Evolutionary conservation across 2,888 invertebrate species (phyloP).

Genomic region (Mythimna albipuncta): DNA sequence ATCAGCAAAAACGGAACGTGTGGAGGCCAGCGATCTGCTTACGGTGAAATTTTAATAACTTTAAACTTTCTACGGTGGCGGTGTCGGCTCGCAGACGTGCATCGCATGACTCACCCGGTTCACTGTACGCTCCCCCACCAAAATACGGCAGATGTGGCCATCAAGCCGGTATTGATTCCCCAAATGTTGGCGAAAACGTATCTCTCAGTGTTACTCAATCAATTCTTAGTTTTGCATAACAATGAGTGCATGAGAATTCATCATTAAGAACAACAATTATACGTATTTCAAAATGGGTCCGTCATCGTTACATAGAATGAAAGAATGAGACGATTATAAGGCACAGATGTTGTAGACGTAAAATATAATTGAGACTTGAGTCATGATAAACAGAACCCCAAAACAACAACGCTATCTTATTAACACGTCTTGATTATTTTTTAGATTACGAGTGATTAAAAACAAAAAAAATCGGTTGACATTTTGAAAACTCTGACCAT

Average conservation of each 20-base stretch:
- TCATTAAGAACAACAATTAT: slow-evolving; percentile 53
- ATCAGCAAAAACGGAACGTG: slow-evolving; percentile 78
- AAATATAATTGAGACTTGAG: slow-evolving; percentile 24
- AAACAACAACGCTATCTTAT: slow-evolving; percentile 32
- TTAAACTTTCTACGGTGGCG: slow-evolving; percentile 84
- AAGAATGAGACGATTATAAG: slow-evolving; percentile 38
- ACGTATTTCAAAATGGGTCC: slow-evolving; percentile 56
- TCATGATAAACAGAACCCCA: slow-evolving; percentile 30
- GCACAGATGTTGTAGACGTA: slow-evolving; percentile 26
- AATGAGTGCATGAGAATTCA: slow-evolving; percentile 58
- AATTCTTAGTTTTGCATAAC: slow-evolving; percentile 63
- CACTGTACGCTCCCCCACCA: slow-evolving; percentile 79
- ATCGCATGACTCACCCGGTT: slow-evolving; percentile 76
- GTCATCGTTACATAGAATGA: slow-evolving; percentile 42
- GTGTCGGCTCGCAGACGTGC: slow-evolving; percentile 69
- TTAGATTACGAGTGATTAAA: slow-evolving; percentile 50
- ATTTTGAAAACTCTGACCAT: slow-evolving; percentile 76
- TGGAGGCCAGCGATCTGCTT: slow-evolving; percentile 78
- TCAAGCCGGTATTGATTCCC: slow-evolving; percentile 70
- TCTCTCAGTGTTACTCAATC: slow-evolving; percentile 64
- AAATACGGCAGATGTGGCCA: slow-evolving; percentile 62
- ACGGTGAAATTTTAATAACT: slow-evolving; percentile 89
- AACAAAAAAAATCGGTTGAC: slow-evolving; percentile 60
- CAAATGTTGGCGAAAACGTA: slow-evolving; percentile 62
- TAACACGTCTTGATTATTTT: slow-evolving; percentile 33